A percentile compares a stretch with the other conserved stretches of the same genome.
phyloP scores from a whole-genome alignment of 2,888 invertebrate species.

The Stenodema calcarata region DNA sequence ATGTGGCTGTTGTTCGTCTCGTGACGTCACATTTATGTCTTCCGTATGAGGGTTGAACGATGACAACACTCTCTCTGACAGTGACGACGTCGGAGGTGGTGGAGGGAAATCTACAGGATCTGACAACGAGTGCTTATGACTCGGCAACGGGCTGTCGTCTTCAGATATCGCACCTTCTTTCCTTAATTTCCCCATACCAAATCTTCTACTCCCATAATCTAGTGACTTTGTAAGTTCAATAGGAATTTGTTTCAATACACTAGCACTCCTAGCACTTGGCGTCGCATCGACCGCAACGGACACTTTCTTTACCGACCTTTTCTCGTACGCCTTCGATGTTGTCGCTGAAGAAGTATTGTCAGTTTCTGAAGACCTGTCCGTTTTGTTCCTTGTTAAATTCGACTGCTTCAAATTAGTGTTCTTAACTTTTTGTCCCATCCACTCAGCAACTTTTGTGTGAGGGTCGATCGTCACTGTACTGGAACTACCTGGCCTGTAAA shows the following conservation, averaged over 20 bases:
- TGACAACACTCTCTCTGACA: conserved; percentile 35
- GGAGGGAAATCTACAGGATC: conserved; percentile 54
- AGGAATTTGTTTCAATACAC: conserved; percentile 77
- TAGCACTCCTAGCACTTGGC: conserved; percentile 74
- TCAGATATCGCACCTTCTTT: conserved; percentile 56
- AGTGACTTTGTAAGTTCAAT: conserved; percentile 72
- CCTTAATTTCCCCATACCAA: conserved; percentile 52
- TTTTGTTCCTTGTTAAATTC: conserved; percentile 59
- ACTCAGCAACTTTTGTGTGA: conserved; percentile 83
- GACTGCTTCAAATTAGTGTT: conserved; percentile 69
- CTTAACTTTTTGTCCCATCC: conserved; percentile 83
- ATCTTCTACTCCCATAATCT: conserved; percentile 54
- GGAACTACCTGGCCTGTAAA: conserved; percentile 64
- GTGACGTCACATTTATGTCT: conserved; percentile 72
- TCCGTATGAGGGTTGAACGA: conserved; percentile 38
- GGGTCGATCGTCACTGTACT: conserved; percentile 76
- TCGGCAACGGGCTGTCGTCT: conserved; percentile 51
- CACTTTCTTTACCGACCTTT: conserved; percentile 63
- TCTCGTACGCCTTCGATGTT: conserved; percentile 41
- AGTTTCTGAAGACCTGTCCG: conserved; percentile 48
- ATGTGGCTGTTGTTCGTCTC: conserved; percentile 62
- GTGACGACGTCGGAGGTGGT: neutral
- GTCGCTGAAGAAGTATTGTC: conserved; percentile 46
- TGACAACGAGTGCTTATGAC: conserved; percentile 56
- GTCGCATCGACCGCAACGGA: conserved; percentile 82